Conservation (phyloP, 2,888 invertebrate species). For the Perizoma affinitatum region DNA sequence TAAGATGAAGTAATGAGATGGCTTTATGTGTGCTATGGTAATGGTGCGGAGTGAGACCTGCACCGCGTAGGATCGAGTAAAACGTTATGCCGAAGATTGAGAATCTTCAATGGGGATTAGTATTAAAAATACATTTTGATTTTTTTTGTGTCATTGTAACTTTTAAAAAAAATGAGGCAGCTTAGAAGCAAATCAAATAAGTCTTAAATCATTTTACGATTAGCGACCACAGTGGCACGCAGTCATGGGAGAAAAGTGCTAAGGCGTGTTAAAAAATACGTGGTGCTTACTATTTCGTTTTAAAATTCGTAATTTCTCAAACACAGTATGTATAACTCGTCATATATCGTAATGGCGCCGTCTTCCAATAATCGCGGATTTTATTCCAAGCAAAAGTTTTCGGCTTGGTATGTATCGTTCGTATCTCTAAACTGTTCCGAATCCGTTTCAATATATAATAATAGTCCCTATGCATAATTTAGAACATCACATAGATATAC, state of each 20-base stretch:
- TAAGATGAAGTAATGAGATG: slow-evolving; percentile 63
- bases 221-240: slow-evolving; percentile 32
- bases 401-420: slow-evolving; percentile 33
- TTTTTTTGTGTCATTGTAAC: slow-evolving; percentile 60
- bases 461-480: slow-evolving; percentile 32
- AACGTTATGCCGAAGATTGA: slow-evolving; percentile 73
- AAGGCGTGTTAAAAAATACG: slow-evolving; percentile 62
- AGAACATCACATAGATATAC: slow-evolving; percentile 48
- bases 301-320: slow-evolving; percentile 59
- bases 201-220: slow-evolving; percentile 41
- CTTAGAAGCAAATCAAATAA: slow-evolving; percentile 49
- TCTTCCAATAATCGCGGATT: slow-evolving; percentile 71
- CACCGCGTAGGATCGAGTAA: slow-evolving; percentile 68
- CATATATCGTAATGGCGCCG: slow-evolving; percentile 68
- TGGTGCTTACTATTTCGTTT: slow-evolving; percentile 76
- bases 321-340: slow-evolving; percentile 70
- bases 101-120: slow-evolving; percentile 75
- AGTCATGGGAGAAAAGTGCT: slow-evolving; percentile 31
- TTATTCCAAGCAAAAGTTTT: slow-evolving; percentile 32
- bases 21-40: slow-evolving; percentile 71
- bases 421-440: slow-evolving; percentile 32
- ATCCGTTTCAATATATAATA: slow-evolving; percentile 33
- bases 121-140: slow-evolving; percentile 77
- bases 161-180: slow-evolving; percentile 59
- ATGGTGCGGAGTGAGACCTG: slow-evolving; percentile 54